Conservation (phyloP, 2,113 vertebrate species). For the Hypocryptadius cinnamomeus region DNA sequence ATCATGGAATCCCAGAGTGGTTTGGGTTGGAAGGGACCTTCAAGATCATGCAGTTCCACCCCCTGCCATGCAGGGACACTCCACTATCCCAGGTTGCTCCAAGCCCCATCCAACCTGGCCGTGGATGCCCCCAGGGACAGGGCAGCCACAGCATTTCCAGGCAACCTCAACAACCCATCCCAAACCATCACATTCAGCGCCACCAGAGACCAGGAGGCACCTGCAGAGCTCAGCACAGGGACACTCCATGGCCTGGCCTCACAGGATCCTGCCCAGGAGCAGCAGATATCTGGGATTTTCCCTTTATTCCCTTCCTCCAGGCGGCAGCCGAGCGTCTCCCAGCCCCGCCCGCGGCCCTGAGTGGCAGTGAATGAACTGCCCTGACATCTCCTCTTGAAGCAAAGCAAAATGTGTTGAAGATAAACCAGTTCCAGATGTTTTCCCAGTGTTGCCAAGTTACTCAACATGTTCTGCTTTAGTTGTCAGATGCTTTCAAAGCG, state of each 20-base stretch:
- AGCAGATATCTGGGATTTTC: background rate
- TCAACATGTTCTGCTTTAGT: conserved; percentile 60
- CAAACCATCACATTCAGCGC: accelerated
- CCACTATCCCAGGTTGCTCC: background rate
- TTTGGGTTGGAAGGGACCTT: background rate
- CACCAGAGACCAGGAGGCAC: background rate
- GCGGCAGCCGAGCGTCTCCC: background rate
- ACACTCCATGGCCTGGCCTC: accelerated
- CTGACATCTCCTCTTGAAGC: conserved; percentile 57
- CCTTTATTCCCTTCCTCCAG: background rate
- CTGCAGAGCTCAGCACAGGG: background rate
- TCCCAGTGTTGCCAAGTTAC: conserved; percentile 57
- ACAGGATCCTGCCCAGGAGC: background rate
- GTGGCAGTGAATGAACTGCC: conserved; percentile 54
- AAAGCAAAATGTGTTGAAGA: conserved; percentile 49
- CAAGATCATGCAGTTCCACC: background rate
- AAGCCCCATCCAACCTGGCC: background rate
- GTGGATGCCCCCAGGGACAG: background rate
- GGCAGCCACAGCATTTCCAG: background rate
- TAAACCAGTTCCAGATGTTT: conserved; percentile 56
- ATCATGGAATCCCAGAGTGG: background rate
- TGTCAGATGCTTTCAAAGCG: conserved; percentile 58
- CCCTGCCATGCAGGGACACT: background rate
- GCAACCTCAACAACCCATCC: background rate
- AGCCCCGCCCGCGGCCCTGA: background rate